A percentile compares a stretch with the other conserved stretches of the same genome.
Evolutionary conservation across 2,797 vertebrate genomes (phyloP).

Genomic region (Bradypodion pumilum): DNA sequence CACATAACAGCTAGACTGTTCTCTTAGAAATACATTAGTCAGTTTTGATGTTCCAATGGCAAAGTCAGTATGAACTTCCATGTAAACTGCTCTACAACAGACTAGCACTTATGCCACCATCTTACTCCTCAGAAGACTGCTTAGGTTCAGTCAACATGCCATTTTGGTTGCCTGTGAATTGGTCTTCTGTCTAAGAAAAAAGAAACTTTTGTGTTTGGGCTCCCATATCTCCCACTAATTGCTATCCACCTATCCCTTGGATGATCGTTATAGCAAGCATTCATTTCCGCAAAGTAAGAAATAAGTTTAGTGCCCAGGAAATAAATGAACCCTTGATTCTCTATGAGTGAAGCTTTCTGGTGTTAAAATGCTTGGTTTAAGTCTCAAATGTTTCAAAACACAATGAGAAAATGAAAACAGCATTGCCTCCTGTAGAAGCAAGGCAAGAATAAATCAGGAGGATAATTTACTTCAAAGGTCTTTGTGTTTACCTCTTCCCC

Average conservation of each 20-base stretch:
- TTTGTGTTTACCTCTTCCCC: slow-evolving; percentile 55
- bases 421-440: slow-evolving; percentile 49
- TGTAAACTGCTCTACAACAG: neutral
- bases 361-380: slow-evolving; percentile 59
- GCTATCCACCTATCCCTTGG: neutral
- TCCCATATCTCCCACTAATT: neutral
- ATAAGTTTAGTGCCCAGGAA: slow-evolving; percentile 8
- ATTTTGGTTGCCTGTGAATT: neutral
- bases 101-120: neutral
- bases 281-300: neutral
- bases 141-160: neutral
- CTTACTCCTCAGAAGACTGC: neutral
- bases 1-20: neutral
- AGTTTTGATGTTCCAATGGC: neutral
- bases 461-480: slow-evolving; percentile 68
- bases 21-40: neutral
- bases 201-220: neutral
- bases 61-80: neutral
- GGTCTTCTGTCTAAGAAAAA: neutral
- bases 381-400: slow-evolving; percentile 61
- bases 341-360: slow-evolving; percentile 54
- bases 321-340: slow-evolving; percentile 42
- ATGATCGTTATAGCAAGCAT: neutral
- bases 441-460: slow-evolving; percentile 67
- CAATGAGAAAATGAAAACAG: slow-evolving; percentile 66